phyloP scores from a whole-genome alignment of 1,140 invertebrate species.

The Caenorhabditis tropicalis region DNA sequence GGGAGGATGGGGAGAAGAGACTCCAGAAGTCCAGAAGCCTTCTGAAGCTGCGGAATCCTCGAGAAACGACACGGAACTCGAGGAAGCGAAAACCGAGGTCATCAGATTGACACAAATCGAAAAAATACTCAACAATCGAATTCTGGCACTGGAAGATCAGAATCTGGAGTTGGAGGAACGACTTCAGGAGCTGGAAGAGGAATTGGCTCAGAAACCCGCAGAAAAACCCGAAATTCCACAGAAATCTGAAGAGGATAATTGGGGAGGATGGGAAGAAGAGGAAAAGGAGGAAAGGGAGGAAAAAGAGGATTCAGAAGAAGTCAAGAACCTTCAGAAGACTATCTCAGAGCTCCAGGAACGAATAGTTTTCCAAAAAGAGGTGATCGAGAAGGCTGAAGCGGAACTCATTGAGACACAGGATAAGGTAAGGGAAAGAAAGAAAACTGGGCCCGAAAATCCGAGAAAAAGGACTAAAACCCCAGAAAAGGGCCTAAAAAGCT shows the following conservation, averaged over 20 bases:
- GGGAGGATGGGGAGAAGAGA: constrained; percentile 25
- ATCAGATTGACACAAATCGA: constrained; percentile 1
- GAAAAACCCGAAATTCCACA: neutral
- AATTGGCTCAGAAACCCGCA: neutral
- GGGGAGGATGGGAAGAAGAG: constrained; percentile 35
- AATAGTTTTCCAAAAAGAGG: neutral
- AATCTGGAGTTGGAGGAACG: constrained; percentile 31
- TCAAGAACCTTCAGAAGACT: neutral
- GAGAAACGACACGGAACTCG: too few species aligned
- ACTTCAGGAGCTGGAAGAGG: neutral
- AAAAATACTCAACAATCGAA: constrained; percentile 36
- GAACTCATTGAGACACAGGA: neutral
- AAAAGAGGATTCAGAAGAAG: neutral
- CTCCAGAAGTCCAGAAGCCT: neutral
- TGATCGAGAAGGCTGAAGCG: neutral
- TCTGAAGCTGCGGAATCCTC: too few species aligned
- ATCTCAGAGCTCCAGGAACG: neutral
- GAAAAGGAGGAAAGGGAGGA: neutral
- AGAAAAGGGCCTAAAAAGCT: neutral
- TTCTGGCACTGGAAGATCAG: constrained; percentile 45
- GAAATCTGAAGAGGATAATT: neutral
- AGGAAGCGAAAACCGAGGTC: neutral
- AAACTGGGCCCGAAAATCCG: neutral
- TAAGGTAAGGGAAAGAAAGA: neutral
- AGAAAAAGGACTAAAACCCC: neutral